Conservation (phyloP, 2,113 vertebrate genomes). For the Atlantisia rogersi region DNA sequence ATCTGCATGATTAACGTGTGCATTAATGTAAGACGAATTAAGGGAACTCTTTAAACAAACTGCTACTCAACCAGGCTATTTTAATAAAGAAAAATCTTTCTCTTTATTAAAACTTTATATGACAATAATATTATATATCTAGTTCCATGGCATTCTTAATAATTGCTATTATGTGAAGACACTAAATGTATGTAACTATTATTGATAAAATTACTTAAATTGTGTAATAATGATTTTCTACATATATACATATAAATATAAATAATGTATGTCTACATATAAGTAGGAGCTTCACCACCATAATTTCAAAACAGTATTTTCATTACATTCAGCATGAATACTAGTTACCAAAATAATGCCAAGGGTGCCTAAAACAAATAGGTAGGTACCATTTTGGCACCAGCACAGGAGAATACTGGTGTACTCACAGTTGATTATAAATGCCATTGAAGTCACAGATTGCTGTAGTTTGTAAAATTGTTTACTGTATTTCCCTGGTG, state of each 20-base stretch:
- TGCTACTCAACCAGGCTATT: neutral
- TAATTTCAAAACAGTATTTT: neutral
- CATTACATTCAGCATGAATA: neutral
- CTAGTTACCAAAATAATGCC: neutral
- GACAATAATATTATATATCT: neutral
- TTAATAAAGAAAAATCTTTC: neutral
- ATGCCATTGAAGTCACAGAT: neutral
- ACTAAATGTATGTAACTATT: neutral
- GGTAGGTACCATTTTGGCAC: neutral
- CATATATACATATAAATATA: neutral
- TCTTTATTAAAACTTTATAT: neutral
- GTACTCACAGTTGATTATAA: neutral
- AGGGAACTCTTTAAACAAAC: neutral
- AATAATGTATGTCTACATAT: neutral
- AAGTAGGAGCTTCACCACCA: neutral
- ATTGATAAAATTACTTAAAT: neutral
- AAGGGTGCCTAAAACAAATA: neutral
- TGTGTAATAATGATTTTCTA: neutral
- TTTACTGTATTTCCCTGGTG: neutral
- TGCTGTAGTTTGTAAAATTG: neutral
- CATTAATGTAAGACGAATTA: neutral
- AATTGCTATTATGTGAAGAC: neutral
- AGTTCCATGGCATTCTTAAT: neutral
- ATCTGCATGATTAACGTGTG: neutral
- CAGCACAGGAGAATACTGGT: neutral